Base-by-base conservation (phyloP, 1,140 invertebrate species). In the Tyrophagus putrescentiae region DNA sequence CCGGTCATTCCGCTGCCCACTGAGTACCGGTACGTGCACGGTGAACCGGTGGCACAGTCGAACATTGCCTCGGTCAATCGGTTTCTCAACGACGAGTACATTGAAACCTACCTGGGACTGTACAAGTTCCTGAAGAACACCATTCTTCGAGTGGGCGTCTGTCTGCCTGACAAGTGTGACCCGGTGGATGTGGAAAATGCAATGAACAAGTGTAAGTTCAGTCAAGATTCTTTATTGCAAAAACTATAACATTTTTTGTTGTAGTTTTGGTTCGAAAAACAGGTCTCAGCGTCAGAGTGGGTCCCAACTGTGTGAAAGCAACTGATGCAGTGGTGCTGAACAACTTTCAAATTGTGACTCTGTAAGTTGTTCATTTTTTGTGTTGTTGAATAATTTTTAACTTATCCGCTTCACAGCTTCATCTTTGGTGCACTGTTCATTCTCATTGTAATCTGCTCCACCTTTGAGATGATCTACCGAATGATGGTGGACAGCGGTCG, bases 101-200 rank as follows among this genome's bases (percentile, higher is more conserved):
- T 45, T 6, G 57, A 59, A 44, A 54, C 52, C 18, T 54, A 54
- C 27, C n/a, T 54, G 52, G 52, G 52, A 11, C 27, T 44, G 6
- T 44, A 42, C 18, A 59, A 59, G 13, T 44, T 59, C 29, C 18
- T 28, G 31, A 18, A 59, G 29, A n/a, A 28, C 33, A 59, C 36
- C 13, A 25, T 59, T 44, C 34, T 66, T 32, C 56, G 63, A n/a
- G 56, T 66, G 21, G 65, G 63, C 4, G 54, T 66, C 18, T 66
- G 65, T 32, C 53, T 65, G 29, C 65, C 65, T 1, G 62, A 65
- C 6, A 65, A 60, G n/a, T 66, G 65, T 34, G 53, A 54, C 18
- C 60, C 45, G 4, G 31, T 54, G 9, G 64, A 65, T 48, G 42
- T 66, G 7, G 57, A 62, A 25, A 36, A 57, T 21, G 32, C 53